Evolutionary conservation across 1,140 invertebrate species (phyloP), one percentile per base, ranked within the genome.

Genomic region (Bombus breviceps): DNA sequence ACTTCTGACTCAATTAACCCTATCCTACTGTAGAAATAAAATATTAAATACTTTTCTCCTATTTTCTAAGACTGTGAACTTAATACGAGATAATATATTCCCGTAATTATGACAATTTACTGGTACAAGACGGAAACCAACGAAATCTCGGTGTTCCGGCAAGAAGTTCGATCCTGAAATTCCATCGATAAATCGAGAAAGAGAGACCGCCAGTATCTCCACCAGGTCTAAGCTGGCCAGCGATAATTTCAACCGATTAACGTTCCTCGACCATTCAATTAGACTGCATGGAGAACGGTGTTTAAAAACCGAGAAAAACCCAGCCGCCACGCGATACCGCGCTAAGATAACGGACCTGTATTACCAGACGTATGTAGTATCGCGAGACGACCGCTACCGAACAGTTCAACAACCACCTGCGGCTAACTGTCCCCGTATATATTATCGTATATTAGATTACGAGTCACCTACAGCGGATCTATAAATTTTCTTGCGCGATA

Each of bases 381-480:
- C 68, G 37, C 25, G 39, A 71, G 82, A 10, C 76, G 76, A 72
- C 71, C 34, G 59, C 84, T 85, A 85, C 84, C 62, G 84, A 74
- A 81, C 83, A 64, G 68, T 68, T 28, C 39, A 13, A 28, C 71
- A 81, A 72, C 84, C 84, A 81, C 84, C 84, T 85, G 79, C 84
- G 84, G 79, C 84, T 68, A 85, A 85, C 84, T 85, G 79, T 85
- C 71, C 37, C 41, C 32, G 62, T 75, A 74, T 79, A 79, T 74
- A 81, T 85, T 85, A 85, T 81, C 78, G 53, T 81, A 81, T 85
- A 81, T 85, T 85, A 85, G 84, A 85, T 85, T 85, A 81, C 84
- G 84, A 85, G 78, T 85, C 78, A 85, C 84, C 84, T 74, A 81
- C 84, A 81, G 84, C 71, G 84, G 84, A 85, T 81, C 84, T 85